phyloP scores from a whole-genome alignment of 2,888 invertebrate species.

The Polydesmus complanatus region DNA sequence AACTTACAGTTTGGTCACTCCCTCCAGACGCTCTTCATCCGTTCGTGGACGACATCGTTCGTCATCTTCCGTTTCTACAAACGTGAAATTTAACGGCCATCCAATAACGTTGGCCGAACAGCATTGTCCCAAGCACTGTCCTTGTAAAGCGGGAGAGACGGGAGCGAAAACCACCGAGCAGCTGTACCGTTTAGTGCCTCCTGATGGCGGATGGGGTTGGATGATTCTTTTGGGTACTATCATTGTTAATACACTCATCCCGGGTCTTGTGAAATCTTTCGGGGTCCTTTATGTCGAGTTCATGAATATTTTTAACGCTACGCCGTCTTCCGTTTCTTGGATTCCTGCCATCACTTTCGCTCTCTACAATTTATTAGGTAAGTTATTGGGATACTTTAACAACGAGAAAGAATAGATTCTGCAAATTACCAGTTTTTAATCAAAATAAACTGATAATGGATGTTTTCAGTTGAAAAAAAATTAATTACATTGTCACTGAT shows the following conservation, averaged over 20 bases:
- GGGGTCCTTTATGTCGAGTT: slow-evolving; percentile 73
- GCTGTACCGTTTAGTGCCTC: slow-evolving; percentile 42
- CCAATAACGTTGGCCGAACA: not conserved
- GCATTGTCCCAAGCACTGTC: not conserved
- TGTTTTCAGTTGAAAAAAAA: not conserved
- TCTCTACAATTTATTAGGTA: slow-evolving; percentile 72
- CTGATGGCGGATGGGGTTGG: slow-evolving; percentile 80
- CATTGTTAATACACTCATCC: slow-evolving; percentile 67
- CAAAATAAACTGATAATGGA: too few relatives aligned
- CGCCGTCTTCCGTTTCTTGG: slow-evolving; percentile 59
- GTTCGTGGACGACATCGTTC: not conserved
- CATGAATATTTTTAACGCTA: slow-evolving; percentile 58
- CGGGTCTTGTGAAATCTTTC: slow-evolving; percentile 75
- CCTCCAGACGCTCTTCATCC: not conserved
- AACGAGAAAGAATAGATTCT: not conserved
- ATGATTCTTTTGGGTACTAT: slow-evolving; percentile 62
- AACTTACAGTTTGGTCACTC: not conserved
- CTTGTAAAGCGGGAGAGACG: not conserved
- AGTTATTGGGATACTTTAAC: not conserved
- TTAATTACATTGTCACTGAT: not conserved
- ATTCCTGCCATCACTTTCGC: slow-evolving; percentile 80
- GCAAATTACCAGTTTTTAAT: not conserved
- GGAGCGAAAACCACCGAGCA: not conserved
- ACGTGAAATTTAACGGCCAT: not conserved
- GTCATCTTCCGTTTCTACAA: not conserved